Evolutionary conservation across 2,113 vertebrate species (phyloP), one percentile per base, ranked within the genome.

Genomic region (Misgurnus mizolepis): DNA sequence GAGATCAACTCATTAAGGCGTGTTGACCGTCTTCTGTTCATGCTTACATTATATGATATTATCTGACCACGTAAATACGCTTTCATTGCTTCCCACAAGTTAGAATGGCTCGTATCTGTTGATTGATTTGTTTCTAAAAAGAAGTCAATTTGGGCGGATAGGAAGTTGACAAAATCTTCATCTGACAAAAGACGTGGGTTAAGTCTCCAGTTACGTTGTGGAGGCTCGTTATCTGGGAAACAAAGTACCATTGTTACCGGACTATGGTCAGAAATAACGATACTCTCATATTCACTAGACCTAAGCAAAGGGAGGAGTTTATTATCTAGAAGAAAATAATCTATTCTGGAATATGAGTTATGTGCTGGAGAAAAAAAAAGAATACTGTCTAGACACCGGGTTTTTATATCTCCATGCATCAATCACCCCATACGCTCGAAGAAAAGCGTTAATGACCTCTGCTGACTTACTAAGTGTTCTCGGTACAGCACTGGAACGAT

Each of bases 11-110:
- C 22, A 22, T 22, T 22, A 22, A 22, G 22, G 22, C 22, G 22
- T 22, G 22, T 22, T 22, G 22, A 22, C 22, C 22, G 22, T 22
- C 22, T 22, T 22, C 22, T 22, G 22, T 22, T 22, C 22, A 22
- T 22, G 22, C 22, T 22, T 22, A 22, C 22, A 22, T 22, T 22
- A 22, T 22, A 47, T 9, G 45, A 67, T 64, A 66, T 50, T 5
- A 77, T 50, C 22, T 66, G 61, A 39, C 75, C 75, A 22, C 61
- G n/a, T 27, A 77, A 17, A 43, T 77, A 66, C 34, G 75, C 75
- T 65, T 62, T 77, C 61, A 77, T 12, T 9, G 45, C 27, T 39
- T 77, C 61, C 61, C 61, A 65, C 6, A 76, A 18, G n/a, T 10
- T 66, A 6, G 12, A 27, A 18, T 39, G 5, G 17, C 34, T 41